Evolutionary conservation across 2,888 invertebrate genomes (phyloP), one percentile per base, ranked within the genome.

Genomic region (Acanthococcus lagerstroemiae): DNA sequence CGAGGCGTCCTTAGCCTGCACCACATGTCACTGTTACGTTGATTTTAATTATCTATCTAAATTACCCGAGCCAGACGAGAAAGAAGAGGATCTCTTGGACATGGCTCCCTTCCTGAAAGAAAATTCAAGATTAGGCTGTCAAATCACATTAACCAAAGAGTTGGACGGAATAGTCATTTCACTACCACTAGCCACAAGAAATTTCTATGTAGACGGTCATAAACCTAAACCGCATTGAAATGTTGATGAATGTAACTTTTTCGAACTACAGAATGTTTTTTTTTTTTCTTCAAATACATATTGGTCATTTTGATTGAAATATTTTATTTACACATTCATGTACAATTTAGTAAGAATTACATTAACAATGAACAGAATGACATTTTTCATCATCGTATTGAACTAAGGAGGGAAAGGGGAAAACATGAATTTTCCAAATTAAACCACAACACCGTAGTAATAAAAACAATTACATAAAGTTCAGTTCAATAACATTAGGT

Each of bases 201-300:
- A 96, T 76, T 96, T 95, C 77, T 95, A 95, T 77, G 97, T 99
- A 1, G 99, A 99, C 75, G 97, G 96, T 17, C 95, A 97, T 75
- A 90, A 86, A 71, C 97, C 97, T 0, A 84, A 90, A 71, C 92
- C 95, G 1, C 97, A 97, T 78, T 99, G 79, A 76, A n/a, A n/a
- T n/a, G n/a, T n/a, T n/a, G n/a, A n/a, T n/a, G n/a, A n/a, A n/a
- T n/a, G n/a, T n/a, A n/a, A n/a, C n/a, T n/a, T n/a, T n/a, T n/a
- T n/a, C n/a, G n/a, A n/a, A n/a, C n/a, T n/a, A n/a, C n/a, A n/a
- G n/a, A n/a, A n/a, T n/a, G n/a, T n/a, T n/a, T n/a, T n/a, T n/a
- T n/a, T n/a, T n/a, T n/a, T n/a, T n/a, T n/a, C n/a, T n/a, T n/a
- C n/a, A n/a, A n/a, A n/a, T n/a, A n/a, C n/a, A n/a, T n/a, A n/a